Evolutionary conservation across 2,797 vertebrate genomes (phyloP), one percentile per base, ranked within the genome.

Genomic region (Semaprochilodus insignis): DNA sequence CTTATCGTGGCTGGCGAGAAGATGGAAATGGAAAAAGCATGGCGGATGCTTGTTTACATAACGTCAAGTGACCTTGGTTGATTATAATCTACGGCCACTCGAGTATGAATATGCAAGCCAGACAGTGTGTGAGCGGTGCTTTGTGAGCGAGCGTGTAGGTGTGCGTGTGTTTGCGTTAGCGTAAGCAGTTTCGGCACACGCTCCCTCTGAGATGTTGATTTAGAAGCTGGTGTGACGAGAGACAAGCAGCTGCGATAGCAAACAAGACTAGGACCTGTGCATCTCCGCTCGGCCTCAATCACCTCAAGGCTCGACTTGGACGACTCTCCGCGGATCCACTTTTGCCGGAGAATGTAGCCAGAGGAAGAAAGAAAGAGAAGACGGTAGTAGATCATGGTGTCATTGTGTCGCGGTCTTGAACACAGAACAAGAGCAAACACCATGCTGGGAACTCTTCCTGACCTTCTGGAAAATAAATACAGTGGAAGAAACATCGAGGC

Each of bases 401-500:
- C 77, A 80, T 44, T 54, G 76, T 54, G 69, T 80, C 70, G 57
- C 52, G 55, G 36, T 52, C 57, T 79, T 54, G 8, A 52, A 76
- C 59, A 51, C 60, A 59, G 63, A 80, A 63, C 52, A 63, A 83
- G 55, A 25, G 70, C 51, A 80, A 79, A 44, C 74, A 55, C 25
- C 70, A 67, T 59, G 25, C 19, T 79, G 31, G 73, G 76, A 84
- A 84, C 77, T 85, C 55, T 27, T 78, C 52, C 52, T 78, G 84
- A 86, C 87, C 86, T 79, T 72, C 55, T 72, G 66, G 60, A 81
- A 82, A 82, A 34, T 74, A 84, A 83, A 80, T 82, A 66, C 84
- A 73, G 77, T 63, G 60, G 25, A 82, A 40, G 75, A 76, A 74
- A 79, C n/a, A 36, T 27, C 25, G 23, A 85, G 60, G 27, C 57